These are phyloP conservation scores for Philonicus albiceps DNA, from an alignment of 2,888 invertebrate genomes.

Conservation along the genomic window DNA sequence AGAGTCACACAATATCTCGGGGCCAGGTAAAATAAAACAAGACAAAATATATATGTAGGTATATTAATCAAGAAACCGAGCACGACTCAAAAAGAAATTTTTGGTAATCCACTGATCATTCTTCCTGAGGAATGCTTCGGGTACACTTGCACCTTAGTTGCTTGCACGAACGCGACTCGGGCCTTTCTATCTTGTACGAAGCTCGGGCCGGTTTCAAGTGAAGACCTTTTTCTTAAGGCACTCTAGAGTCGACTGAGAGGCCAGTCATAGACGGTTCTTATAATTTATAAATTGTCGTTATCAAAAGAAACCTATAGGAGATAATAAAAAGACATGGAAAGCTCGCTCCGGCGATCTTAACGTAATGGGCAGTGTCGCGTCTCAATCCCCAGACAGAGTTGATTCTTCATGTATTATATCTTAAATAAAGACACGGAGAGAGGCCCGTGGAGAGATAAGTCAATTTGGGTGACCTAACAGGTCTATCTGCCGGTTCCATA, in stretches of 20 bases:
- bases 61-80: not conserved
- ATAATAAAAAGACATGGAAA: constrained; percentile 20
- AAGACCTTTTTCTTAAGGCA: constrained; percentile 28
- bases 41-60: not conserved
- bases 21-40: not conserved
- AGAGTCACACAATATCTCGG: not conserved
- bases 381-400: not conserved
- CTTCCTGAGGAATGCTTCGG: not conserved
- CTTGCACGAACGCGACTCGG: constrained; percentile 3
- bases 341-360: not conserved
- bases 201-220: not conserved
- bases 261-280: constrained; percentile 11
- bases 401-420: not conserved
- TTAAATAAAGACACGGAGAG: not conserved
- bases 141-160: constrained; percentile 10
- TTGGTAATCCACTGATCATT: not conserved
- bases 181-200: not conserved
- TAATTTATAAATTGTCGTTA: constrained; percentile 40
- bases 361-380: constrained; percentile 1
- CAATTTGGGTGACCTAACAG: not conserved
- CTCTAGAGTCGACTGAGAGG: constrained; percentile 38
- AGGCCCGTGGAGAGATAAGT: not conserved
- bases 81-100: not conserved
- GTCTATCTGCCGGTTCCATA: not conserved
- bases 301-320: constrained; percentile 19